A percentile compares a stretch with the other conserved stretches of the same genome.
Conservation (phyloP, 2,113 vertebrate species). For the Murina feae region DNA sequence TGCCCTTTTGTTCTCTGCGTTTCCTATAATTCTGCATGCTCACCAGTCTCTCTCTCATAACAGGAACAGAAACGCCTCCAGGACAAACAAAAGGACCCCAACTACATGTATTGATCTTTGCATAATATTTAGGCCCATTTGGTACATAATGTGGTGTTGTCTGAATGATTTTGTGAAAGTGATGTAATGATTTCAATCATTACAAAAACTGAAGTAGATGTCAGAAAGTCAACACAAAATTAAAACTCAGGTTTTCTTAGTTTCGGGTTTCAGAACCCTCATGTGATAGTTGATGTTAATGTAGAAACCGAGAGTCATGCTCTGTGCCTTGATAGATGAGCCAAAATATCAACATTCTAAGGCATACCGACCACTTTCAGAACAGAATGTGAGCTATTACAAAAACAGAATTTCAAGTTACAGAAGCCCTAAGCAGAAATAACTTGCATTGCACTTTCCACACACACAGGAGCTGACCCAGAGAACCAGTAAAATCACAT, state of each 20-base stretch:
- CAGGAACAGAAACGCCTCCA: neutral
- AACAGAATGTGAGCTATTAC: neutral
- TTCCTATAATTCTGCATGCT: neutral
- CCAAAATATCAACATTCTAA: neutral
- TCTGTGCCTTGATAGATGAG: neutral
- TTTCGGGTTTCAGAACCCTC: neutral
- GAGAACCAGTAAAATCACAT: neutral
- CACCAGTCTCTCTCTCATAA: neutral
- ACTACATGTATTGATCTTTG: neutral
- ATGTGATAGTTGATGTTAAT: neutral
- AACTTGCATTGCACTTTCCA: neutral
- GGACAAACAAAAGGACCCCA: neutral
- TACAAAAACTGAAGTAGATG: neutral
- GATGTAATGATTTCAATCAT: neutral
- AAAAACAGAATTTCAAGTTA: neutral
- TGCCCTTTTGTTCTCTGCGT: neutral
- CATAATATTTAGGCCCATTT: neutral
- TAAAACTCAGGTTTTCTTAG: neutral
- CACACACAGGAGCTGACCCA: neutral
- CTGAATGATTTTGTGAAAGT: neutral
- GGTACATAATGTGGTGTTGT: neutral
- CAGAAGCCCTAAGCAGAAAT: neutral
- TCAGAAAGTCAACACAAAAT: neutral
- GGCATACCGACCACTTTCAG: neutral
- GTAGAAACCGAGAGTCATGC: neutral